A percentile compares a stretch with the other conserved stretches of the same genome.
Evolutionary conservation across 2,113 vertebrate genomes (phyloP).

Genomic region (Stigmatopora argus): DNA sequence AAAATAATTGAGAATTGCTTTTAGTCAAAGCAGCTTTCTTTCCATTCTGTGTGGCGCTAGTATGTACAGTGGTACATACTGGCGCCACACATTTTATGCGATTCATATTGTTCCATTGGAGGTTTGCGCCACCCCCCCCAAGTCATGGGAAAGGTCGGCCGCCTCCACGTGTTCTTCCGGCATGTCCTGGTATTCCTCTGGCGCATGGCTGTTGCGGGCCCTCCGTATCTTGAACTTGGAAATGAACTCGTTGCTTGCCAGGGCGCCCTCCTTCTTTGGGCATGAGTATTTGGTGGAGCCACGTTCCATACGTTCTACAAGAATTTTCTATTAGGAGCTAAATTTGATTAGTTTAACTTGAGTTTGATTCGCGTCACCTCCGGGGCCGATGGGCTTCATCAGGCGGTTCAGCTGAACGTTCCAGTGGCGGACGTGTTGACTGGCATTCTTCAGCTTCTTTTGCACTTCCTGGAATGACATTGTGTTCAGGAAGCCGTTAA

Average conservation of each 20-base stretch:
- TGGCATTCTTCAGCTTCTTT: constrained; percentile 63
- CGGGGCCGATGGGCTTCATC: constrained; percentile 70
- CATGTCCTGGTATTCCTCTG: constrained; percentile 9
- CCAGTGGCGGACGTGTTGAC: constrained; percentile 70
- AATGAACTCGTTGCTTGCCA: constrained; percentile 72
- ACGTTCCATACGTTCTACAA: constrained; percentile 56
- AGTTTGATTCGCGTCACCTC: constrained; percentile 46
- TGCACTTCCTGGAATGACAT: constrained; percentile 56
- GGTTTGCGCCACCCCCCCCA: constrained; percentile 18
- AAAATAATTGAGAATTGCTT: background rate
- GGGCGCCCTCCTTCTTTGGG: constrained; percentile 58
- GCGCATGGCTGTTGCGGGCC: constrained; percentile 7
- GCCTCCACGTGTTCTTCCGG: constrained; percentile 44
- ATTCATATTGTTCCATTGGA: constrained; percentile 47
- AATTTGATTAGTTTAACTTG: background rate
- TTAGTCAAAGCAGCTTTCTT: background rate
- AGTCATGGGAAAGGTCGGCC: constrained; percentile 32
- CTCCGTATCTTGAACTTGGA: constrained; percentile 53
- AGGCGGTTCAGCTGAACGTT: constrained; percentile 72
- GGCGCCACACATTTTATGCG: background rate
- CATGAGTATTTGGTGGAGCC: constrained; percentile 36
- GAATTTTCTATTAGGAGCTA: background rate
- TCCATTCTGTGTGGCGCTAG: too few relatives aligned
- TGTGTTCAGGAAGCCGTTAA: background rate
- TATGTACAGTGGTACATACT: too few relatives aligned